Base-by-base conservation (phyloP, 2,113 vertebrate species). In the Galeopterus variegatus region DNA sequence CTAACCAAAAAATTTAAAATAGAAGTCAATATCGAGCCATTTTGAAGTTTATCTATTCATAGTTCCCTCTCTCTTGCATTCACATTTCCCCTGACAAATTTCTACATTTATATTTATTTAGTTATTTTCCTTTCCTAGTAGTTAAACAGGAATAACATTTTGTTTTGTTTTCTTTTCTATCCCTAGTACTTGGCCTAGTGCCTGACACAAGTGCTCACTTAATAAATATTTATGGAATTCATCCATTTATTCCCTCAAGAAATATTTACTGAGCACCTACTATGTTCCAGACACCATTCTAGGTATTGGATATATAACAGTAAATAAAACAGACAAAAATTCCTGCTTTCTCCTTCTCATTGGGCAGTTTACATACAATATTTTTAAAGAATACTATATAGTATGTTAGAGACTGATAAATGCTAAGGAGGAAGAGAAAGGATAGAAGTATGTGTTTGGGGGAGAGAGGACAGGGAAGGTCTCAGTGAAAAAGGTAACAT, bases 221-320 rank as follows among this genome's bases (percentile, higher is more conserved):
- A 90, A 13, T 92, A 81, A 89, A 56, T 87, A 58, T 82, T 76
- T 95, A 72, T 52, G 36, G 19, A 94, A 95, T 52, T 93, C 19
- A 82, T 64, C 50, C 67, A 69, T 69, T 73, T 23, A 72, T 56
- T 7, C 21, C 65, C 28, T 76, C 54, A 70, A n/a, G 52, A 81
- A 76, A 64, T 92, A n/a, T 48, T 69, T 87, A 52, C n/a, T 70
- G 45, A 94, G n/a, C 33, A 70, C 75, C 36, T 81, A 36, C 41
- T 73, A n/a, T 52, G 41, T 82, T 82, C 45, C 56, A 93, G 54
- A 18, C 50, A 81, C 17, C 28, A n/a, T 77, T 67, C 17, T 88
- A 48, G 31, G 36, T 79, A 45, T n/a, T 83, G 45, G 18, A 24
- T 69, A 64, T 70, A 23, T 76, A 76, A 85, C 41, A 75, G 45